Evolutionary conservation across 1,140 invertebrate genomes (phyloP), one percentile per base, ranked within the genome.

Genomic region (Leucophenga varia): DNA sequence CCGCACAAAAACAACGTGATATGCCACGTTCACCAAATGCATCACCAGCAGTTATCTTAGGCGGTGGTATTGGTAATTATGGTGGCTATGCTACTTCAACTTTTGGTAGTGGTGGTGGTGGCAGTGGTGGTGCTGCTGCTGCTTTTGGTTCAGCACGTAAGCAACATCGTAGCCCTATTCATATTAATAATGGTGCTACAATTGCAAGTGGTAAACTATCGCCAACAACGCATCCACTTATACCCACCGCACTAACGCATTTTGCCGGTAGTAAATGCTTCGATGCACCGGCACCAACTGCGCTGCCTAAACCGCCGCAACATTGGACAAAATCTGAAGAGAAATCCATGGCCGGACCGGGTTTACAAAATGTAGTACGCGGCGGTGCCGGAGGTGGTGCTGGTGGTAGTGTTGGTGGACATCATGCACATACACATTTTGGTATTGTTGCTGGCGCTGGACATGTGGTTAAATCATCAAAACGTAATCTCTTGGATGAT

Each of bases 251-350:
- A 35, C 54, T 72, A 47, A 71, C 72, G 58, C 77, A 79, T 56
- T 84, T 83, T 61, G 82, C 82, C 52, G 82, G 81, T 46, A 82
- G 82, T 45, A 84, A 83, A 57, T 84, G 81, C 57, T 81, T 79
- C 41, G 82, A 84, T 47, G 80, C 82, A 44, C 83, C 83, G 37
- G 76, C 81, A 49, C 80, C 82, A 25, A 79, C 81, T 37, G 79
- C 80, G 47, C 64, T 84, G 52, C 83, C 83, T 44, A 80, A 79
- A 60, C 83, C 83, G 39, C 83, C 83, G 20, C 61, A 77, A 43
- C 81, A 82, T 58, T 84, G 83, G 83, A 81, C 76, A 10, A 63
- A 65, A 43, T 58, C 59, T 16, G 68, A 67, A 46, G 63, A 67
- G 28, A 67, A 67, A 32, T 58, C 56, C 67, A 65, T 60, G 31